phyloP scores from a whole-genome alignment of 2,797 vertebrate genomes.

The Cottoperca gobio region DNA sequence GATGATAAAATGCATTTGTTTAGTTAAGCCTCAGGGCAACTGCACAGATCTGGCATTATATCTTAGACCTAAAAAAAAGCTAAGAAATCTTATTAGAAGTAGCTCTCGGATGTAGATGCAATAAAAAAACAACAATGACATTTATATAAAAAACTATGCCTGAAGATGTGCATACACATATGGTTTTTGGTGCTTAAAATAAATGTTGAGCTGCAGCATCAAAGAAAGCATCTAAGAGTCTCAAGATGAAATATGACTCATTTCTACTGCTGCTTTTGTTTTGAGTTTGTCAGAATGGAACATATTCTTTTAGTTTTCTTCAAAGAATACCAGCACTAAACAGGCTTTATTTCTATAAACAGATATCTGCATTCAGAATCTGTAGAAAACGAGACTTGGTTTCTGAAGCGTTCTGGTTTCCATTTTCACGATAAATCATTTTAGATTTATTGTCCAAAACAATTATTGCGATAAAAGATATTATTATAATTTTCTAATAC shows the following conservation, averaged over 20 bases:
- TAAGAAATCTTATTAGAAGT: background rate
- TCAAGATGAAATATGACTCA: slow-evolving; percentile 24
- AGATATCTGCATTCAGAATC: no score
- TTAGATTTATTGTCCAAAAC: no score
- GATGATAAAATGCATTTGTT: background rate
- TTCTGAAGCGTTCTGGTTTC: no score
- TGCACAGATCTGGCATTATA: background rate
- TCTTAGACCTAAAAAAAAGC: background rate
- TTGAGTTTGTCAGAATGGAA: background rate
- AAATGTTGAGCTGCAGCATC: slow-evolving; percentile 19
- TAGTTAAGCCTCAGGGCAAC: background rate
- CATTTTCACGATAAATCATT: no score
- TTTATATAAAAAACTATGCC: background rate
- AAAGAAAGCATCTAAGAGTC: background rate
- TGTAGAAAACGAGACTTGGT: no score
- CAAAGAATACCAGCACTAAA: background rate
- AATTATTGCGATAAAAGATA: no score
- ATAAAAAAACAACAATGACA: background rate
- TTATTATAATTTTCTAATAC: no score
- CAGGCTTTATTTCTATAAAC: background rate
- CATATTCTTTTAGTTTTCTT: slow-evolving; percentile 11
- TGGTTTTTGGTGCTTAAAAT: slow-evolving; percentile 16
- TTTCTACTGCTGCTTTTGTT: background rate
- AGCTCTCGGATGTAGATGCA: background rate
- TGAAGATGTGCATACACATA: background rate